Percentiles rank a stretch among this genome's conserved stretches.
phyloP scores from a whole-genome alignment of 1,140 invertebrate species.

The Drosophila repleta region DNA sequence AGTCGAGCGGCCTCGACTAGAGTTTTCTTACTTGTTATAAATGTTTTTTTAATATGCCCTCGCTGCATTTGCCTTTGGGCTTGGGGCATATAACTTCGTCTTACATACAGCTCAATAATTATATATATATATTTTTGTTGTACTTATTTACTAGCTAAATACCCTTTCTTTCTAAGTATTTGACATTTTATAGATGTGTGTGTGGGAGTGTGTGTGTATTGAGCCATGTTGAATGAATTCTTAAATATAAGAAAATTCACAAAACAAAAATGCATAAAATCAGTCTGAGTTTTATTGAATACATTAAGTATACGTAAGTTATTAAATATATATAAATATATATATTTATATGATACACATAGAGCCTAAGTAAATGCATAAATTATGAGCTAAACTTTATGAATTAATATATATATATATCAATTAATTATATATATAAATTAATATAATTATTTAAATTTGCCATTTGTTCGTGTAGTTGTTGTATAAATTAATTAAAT shows the following conservation, averaged over 20 bases:
- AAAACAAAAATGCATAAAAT: slow-evolving; percentile 75
- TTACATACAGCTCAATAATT: neutral
- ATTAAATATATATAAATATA: slow-evolving; percentile 16
- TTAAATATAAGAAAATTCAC: slow-evolving; percentile 39
- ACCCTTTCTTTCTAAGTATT: neutral
- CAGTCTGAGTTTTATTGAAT: slow-evolving; percentile 75
- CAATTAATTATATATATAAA: slow-evolving; percentile 2
- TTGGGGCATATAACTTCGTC: neutral
- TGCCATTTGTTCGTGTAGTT: slow-evolving; percentile 8
- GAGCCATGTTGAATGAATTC: slow-evolving; percentile 29
- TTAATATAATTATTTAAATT: slow-evolving; percentile 23
- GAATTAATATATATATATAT: slow-evolving; percentile 14
- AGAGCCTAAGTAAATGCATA: slow-evolving; percentile 43
- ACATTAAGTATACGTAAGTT: slow-evolving; percentile 45
- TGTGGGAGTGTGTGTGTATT: slow-evolving; percentile 10
- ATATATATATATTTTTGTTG: neutral
- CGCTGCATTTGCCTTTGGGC: no score
- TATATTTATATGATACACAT: slow-evolving; percentile 32
- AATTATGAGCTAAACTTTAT: slow-evolving; percentile 16
- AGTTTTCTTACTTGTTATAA: no score
- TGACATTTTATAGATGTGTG: neutral
- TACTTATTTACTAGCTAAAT: neutral
- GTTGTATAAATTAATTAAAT: slow-evolving; percentile 54
- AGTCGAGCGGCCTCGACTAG: no score
- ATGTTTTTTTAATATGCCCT: no score